A percentile compares a stretch with the other conserved stretches of the same genome.
Conservation (phyloP, 2,797 vertebrate species). For the Poecilia picta region DNA sequence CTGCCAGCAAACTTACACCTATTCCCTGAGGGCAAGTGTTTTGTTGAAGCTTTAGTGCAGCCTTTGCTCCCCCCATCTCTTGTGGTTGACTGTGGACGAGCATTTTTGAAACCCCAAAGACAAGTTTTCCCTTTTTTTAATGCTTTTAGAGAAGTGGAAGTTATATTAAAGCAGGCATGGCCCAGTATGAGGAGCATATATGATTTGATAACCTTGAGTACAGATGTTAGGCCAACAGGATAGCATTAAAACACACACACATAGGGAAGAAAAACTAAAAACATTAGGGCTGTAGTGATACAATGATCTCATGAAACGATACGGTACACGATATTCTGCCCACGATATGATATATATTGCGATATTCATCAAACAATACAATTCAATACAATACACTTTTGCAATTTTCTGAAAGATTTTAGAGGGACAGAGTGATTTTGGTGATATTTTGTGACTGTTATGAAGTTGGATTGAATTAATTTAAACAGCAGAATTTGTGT, state of each 20-base stretch:
- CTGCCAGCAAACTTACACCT: constrained; percentile 81
- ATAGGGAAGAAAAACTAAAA: background rate
- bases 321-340: no score
- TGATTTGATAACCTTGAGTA: background rate
- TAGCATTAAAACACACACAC: background rate
- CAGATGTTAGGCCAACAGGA: background rate
- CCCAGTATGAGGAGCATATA: background rate
- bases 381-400: no score
- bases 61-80: constrained; percentile 28
- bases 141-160: background rate
- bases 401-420: no score
- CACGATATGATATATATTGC: no score
- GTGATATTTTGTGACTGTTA: no score
- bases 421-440: no score
- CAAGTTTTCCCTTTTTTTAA: background rate
- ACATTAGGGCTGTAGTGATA: no score
- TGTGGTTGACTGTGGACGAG: background rate
- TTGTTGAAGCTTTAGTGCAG: constrained; percentile 64
- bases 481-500: background rate
- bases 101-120: background rate
- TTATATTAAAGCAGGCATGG: background rate
- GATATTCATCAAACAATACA: no score
- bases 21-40: constrained; percentile 88
- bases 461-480: no score
- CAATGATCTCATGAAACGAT: no score